Evolutionary conservation across 2,888 invertebrate species (phyloP), one percentile per base, ranked within the genome.

Genomic region (Drosophila neonasuta): DNA sequence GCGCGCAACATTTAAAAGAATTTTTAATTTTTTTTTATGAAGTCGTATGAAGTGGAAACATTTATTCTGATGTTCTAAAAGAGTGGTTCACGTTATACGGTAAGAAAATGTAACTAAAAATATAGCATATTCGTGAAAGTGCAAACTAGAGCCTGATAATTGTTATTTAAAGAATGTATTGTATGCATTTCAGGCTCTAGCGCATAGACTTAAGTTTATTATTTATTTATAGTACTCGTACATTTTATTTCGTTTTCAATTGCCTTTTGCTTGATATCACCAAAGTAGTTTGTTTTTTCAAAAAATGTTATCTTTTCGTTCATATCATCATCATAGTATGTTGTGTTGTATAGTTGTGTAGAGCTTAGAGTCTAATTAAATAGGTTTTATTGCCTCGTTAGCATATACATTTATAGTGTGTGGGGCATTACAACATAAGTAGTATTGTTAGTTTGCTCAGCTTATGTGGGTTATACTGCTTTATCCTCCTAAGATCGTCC

Each of bases 221-320:
- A 76, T 73, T 20, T 74, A 65, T 59, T 70, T 74, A 65, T 59
- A 69, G 58, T 65, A 63, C 63, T 57, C 72, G 77, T 85, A 77
- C 55, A 73, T 54, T 76, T 42, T 72, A 80, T 74, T 83, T 86
- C 77, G 74, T 86, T 79, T 79, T 86, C 86, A 82, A 86, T 82
- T 82, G 81, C 81, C 86, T 80, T 82, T 86, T 83, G 81, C 81
- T 83, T 80, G 76, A 86, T 82, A 82, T 82, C 81, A 82, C 81
- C 81, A 86, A 86, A 82, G 70, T 80, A 74, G 75, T 77, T 74
- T 55, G 24, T 73, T 54, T 45, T 79, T 71, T 63, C 61, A 78
- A 79, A 85, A 71, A 71, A 65, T 54, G 50, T 71, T 49, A 20
- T 46, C 17, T 15, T 49, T 48, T 29, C 41, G 69, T 49, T 62